phyloP scores from a whole-genome alignment of 2,797 vertebrate genomes.

The Mus caroli region DNA sequence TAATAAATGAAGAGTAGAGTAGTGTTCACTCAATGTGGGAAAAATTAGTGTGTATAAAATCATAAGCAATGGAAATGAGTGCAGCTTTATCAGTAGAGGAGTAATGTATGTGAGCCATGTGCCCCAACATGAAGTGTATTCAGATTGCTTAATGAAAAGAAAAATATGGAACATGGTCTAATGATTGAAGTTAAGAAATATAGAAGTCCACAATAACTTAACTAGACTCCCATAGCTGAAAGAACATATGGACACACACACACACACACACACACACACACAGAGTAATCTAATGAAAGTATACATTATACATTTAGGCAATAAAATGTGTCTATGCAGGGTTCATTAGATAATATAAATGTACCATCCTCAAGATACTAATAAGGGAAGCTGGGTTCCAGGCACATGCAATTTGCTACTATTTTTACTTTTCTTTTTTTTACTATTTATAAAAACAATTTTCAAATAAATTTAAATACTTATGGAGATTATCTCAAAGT shows the following conservation, averaged over 20 bases:
- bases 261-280: neutral
- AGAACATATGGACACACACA: neutral
- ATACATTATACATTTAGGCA: neutral
- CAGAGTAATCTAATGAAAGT: neutral
- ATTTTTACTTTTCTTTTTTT: neutral
- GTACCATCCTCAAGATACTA: neutral
- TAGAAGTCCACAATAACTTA: neutral
- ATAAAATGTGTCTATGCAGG: neutral
- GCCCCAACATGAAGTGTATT: neutral
- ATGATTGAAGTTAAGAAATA: neutral
- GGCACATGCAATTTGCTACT: neutral
- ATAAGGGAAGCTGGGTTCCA: neutral
- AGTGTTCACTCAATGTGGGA: neutral
- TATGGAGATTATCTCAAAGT: neutral
- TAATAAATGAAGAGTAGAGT: neutral
- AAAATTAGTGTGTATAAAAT: neutral
- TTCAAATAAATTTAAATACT: neutral
- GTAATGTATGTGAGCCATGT: neutral
- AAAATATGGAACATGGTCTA: neutral
- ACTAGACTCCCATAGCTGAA: neutral
- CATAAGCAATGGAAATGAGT: neutral
- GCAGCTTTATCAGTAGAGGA: neutral
- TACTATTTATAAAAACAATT: neutral
- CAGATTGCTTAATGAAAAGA: neutral
- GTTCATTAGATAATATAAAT: conserved; percentile 19